Evolutionary conservation across 92 coral and sea anemone genomes (phyloP).

Genomic region (Siderastrea radians): DNA sequence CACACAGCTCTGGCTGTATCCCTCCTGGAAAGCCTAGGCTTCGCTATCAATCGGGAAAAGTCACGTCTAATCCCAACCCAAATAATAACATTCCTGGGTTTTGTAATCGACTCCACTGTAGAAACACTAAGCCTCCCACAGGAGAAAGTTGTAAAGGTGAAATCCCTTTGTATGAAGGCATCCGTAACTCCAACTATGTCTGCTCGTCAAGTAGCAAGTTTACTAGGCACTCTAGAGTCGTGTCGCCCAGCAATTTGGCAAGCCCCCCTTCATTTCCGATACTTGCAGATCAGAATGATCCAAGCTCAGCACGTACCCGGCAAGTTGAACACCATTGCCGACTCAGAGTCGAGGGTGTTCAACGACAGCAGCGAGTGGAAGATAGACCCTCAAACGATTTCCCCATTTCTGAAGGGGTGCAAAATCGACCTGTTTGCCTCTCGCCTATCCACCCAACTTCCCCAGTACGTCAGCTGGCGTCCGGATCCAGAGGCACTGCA

Average conservation of each 20-base stretch:
- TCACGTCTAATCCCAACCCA: too few relatives aligned
- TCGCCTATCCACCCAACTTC: constrained; percentile 32
- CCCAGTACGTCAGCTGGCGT: constrained; percentile 50
- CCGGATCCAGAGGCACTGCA: constrained; percentile 45
- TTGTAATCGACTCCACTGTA: too few relatives aligned
- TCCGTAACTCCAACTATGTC: too few relatives aligned
- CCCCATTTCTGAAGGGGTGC: constrained; percentile 29
- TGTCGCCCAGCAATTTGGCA: constrained; percentile 32
- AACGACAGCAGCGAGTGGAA: constrained; percentile 61
- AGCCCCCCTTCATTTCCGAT: constrained; percentile 15
- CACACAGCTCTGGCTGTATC: constrained; percentile 13
- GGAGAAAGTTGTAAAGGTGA: neutral
- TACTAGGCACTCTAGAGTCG: constrained; percentile 47
- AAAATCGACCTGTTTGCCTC: constrained; percentile 39
- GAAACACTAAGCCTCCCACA: neutral
- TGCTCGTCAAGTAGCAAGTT: neutral
- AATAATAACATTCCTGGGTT: too few relatives aligned
- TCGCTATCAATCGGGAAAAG: neutral
- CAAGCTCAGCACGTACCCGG: constrained; percentile 49
- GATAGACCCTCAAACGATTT: constrained; percentile 27
- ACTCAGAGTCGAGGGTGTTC: constrained; percentile 47
- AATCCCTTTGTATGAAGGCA: neutral
- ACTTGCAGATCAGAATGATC: constrained; percentile 43
- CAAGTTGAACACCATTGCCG: constrained; percentile 36
- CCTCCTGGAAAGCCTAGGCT: constrained; percentile 8